Conservation (phyloP, 2,797 vertebrate genomes). For the Lutjanus campechanus region DNA sequence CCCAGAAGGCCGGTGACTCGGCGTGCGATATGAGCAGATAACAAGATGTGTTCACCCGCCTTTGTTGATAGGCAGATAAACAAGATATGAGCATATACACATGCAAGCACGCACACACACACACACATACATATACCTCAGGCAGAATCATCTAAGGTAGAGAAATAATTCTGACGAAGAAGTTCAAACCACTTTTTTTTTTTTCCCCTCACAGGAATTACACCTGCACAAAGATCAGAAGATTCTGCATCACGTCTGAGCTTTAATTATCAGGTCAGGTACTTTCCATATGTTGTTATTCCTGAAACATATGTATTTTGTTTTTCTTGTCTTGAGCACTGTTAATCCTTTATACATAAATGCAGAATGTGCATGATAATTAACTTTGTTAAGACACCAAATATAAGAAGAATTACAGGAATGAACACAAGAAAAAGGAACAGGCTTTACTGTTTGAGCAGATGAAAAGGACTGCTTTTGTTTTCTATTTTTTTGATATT, state of each 20-base stretch:
- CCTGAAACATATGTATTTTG: conserved; percentile 13
- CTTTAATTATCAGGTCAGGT: conserved; percentile 30
- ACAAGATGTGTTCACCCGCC: conserved; percentile 14
- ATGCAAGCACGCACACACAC: background rate
- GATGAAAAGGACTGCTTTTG: background rate
- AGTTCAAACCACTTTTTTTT: conserved; percentile 37
- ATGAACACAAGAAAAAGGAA: background rate
- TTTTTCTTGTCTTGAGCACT: background rate
- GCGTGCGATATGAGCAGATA: conserved; percentile 37
- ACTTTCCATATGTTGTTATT: conserved; percentile 16
- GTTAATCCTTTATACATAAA: background rate
- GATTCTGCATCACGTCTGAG: background rate
- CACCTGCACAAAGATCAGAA: conserved; percentile 28
- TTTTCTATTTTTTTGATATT: background rate
- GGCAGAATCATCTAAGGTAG: conserved; percentile 17
- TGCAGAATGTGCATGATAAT: background rate
- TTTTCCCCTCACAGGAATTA: conserved; percentile 5
- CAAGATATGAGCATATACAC: conserved; percentile 30
- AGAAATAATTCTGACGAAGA: conserved; percentile 24
- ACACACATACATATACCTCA: background rate
- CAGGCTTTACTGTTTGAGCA: too few species aligned
- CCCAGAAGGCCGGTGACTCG: conserved; percentile 31
- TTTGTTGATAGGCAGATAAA: conserved; percentile 54
- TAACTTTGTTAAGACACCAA: background rate
- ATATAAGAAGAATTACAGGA: background rate